A percentile compares a stretch with the other conserved stretches of the same genome.
Conservation (phyloP, 1,140 invertebrate genomes). For the Cydia pomonella region DNA sequence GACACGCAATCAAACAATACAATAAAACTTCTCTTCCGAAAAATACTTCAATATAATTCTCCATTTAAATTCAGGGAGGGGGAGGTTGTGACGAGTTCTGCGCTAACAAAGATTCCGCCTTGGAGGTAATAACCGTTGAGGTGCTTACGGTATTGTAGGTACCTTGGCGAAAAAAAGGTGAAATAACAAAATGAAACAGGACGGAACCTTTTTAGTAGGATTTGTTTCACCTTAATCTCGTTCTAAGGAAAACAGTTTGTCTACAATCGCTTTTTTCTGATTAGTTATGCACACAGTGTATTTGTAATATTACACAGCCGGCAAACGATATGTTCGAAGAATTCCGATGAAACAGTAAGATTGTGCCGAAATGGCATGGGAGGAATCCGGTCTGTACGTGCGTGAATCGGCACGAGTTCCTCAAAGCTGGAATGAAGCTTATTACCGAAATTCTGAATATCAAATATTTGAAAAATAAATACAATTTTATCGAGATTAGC, state of each 20-base stretch:
- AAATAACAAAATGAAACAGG: constrained; percentile 54
- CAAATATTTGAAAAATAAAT: constrained; percentile 26
- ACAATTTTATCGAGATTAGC: constrained; percentile 14
- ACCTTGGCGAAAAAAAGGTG: constrained; percentile 48
- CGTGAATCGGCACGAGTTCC: constrained; percentile 19
- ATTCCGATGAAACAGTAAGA: constrained; percentile 22
- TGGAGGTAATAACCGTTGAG: constrained; percentile 66
- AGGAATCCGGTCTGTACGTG: constrained; percentile 1
- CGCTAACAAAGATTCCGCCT: constrained; percentile 66
- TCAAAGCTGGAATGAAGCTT: constrained; percentile 26
- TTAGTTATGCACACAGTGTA: constrained; percentile 20
- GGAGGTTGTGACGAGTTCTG: constrained; percentile 47
- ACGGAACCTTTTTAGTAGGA: constrained; percentile 39
- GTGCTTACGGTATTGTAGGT: constrained; percentile 57
- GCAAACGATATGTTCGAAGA: constrained; percentile 18
- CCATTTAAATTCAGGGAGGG: constrained; percentile 78
- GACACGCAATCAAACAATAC: constrained; percentile 80
- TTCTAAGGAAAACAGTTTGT: not conserved
- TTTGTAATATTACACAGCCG: not conserved
- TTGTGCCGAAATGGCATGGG: not conserved
- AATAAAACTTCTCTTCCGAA: constrained; percentile 78
- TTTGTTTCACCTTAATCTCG: constrained; percentile 34
- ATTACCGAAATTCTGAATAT: not conserved
- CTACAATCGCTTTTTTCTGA: not conserved
- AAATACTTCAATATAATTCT: constrained; percentile 80